phyloP scores from a whole-genome alignment of 1,140 invertebrate species.

The Bombus fervidus region DNA sequence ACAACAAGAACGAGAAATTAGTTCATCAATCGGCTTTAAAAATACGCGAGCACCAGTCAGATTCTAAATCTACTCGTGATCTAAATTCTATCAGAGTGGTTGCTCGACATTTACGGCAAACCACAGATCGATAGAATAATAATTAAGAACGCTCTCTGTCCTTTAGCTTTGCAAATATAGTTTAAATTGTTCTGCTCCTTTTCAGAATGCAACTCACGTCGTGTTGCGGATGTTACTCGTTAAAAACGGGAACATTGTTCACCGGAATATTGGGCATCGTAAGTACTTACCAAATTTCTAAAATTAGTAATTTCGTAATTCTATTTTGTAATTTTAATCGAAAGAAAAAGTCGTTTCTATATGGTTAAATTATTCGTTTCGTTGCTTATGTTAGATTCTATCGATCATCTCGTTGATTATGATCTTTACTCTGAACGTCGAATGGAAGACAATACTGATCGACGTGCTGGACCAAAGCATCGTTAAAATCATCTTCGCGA shows the following conservation, averaged over 20 bases:
- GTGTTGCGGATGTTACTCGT: constrained; percentile 87
- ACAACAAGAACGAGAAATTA: background rate
- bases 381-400: constrained; percentile 79
- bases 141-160: background rate
- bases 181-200: constrained; percentile 23
- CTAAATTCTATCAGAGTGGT: constrained; percentile 30
- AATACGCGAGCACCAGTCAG: constrained; percentile 25
- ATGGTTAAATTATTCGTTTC: background rate
- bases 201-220: constrained; percentile 76
- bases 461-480: constrained; percentile 83
- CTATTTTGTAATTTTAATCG: too few relatives aligned
- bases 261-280: constrained; percentile 87
- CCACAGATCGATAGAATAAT: background rate
- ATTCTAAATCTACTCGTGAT: constrained; percentile 42
- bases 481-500: constrained; percentile 89
- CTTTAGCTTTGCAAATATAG: background rate
- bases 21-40: constrained; percentile 36
- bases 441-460: constrained; percentile 88
- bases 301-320: too few relatives aligned
- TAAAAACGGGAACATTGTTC: constrained; percentile 87
- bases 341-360: background rate
- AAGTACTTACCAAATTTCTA: constrained; percentile 62
- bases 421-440: constrained; percentile 83
- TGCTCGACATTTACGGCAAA: background rate
- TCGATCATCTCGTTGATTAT: constrained; percentile 84